Base-by-base conservation (phyloP, 2,888 invertebrate genomes). In the Troides helena region DNA sequence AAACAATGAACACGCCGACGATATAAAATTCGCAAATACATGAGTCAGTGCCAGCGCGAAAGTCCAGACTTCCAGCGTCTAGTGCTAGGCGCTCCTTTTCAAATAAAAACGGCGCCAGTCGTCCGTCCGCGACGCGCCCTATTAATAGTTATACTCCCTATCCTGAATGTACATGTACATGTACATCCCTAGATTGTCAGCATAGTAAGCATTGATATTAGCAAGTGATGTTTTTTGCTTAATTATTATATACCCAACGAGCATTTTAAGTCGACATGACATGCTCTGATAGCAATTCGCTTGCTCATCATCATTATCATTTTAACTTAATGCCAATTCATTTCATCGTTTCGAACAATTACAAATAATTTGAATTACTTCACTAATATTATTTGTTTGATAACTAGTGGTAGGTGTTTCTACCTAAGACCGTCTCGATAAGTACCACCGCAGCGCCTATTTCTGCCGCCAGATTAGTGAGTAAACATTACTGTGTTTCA, bases 21-120 rank as follows among this genome's bases (percentile, higher is more conserved):
- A 62, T n/a, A 68, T 53, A 56, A 53, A 69, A 65, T 69, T 60
- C 65, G 60, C 68, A 69, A 69, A 69, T 60, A 68, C 62, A 64
- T 68, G 68, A 68, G 50, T 68, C 68, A 68, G 36, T 7, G 68
- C 12, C 59, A 30, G 46, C 58, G 60, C 68, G 59, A 68, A 62
- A 65, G 50, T 65, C 68, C 68, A 59, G 64, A 60, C 64, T 46
- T 63, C 30, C 50, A 65, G 39, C 64, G 64, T 39, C 68, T 65
- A 60, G 63, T 14, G 46, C 59, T 69, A 66, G 69, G 58, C 65
- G 69, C 60, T 61, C 61, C 58, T 70, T 65, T 66, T 57, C 57
- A 63, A 63, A 62, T 65, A 66, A 65, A 62, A 46, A 21, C 62
- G 69, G 69, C 69, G 69, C 69, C 69, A 58, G 65, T 56, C 62